Conservation (phyloP, 2,797 vertebrate species). For the Acrossocheilus wenchowensis region DNA sequence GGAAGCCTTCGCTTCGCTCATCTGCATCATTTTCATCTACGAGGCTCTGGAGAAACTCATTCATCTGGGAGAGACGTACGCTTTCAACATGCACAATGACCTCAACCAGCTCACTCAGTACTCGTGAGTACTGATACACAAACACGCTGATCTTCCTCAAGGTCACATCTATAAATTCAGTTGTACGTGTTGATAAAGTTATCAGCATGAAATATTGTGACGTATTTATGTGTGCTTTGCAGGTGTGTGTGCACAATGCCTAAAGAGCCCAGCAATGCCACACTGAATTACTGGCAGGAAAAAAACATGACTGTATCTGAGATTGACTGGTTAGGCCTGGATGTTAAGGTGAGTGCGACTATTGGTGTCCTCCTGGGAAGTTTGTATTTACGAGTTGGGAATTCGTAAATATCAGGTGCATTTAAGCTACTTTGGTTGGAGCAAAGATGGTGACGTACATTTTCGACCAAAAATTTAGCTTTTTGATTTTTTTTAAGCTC, state of each 20-base stretch:
- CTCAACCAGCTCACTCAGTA: constrained; percentile 94
- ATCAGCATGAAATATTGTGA: background rate
- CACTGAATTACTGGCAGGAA: constrained; percentile 85
- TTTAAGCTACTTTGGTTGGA: background rate
- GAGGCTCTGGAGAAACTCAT: constrained; percentile 97
- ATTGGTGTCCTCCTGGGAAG: background rate
- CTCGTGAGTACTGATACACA: constrained; percentile 81
- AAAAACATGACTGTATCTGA: constrained; percentile 87
- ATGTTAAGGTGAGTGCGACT: constrained; percentile 78
- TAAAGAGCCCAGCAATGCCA: constrained; percentile 88
- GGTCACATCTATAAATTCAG: background rate
- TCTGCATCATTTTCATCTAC: constrained; percentile 99
- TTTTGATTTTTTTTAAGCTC: background rate
- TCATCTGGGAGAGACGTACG: constrained; percentile 93
- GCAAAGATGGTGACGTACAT: background rate
- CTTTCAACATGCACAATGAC: constrained; percentile 96
- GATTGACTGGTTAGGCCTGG: constrained; percentile 89
- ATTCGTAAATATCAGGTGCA: background rate
- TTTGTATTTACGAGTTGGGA: background rate
- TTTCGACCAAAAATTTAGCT: background rate
- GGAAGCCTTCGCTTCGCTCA: constrained; percentile 96
- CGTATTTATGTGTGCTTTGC: constrained; percentile 30
- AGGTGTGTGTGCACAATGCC: constrained; percentile 93
- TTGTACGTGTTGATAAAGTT: background rate
- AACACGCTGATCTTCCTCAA: background rate